Base-by-base conservation (phyloP, 2,797 vertebrate species). In the Xenopus petersii region DNA sequence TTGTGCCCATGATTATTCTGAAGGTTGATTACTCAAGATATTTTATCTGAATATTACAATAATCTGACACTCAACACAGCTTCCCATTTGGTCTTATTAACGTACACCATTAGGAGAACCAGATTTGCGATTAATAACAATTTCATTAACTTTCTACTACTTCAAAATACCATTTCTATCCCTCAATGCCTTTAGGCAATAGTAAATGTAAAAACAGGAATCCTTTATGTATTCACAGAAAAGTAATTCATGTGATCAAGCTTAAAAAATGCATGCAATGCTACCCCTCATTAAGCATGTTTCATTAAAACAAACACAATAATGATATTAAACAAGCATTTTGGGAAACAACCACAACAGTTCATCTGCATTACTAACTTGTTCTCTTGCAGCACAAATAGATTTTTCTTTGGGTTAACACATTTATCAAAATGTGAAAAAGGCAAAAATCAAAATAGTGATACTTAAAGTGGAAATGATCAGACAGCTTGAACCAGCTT, bases 41-140 rank as follows among this genome's bases (percentile, higher is more conserved):
- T 51, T 51, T 51, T 3, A 51, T 10, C 49, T 80, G 72, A 78
- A 68, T 82, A 76, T 47, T 70, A 67, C 77, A 86, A 83, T 73
- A 84, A 69, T 81, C 81, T 69, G 26, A 49, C 59, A 77, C 81
- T 81, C 81, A 83, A 83, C 5, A 76, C 80, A 59, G 81, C 66
- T 55, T 84, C 82, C 85, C 83, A 49, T 71, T 82, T 83, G 73
- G 56, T 26, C 73, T 70, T 77, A 82, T 83, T 88, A 87, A 86
- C 74, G 88, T 82, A 84, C 77, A 84, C 81, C 84, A 87, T 86
- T 87, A 87, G 85, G 80, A 86, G 85, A 85, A 89, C 85, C 87
- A 86, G 81, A 85, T 82, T 82, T 77, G 78, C 76, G 84, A 86
- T 88, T 86, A 86, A 85, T 84, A 82, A 87, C 82, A 87, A 87